Percentiles rank a stretch among this genome's conserved stretches.
Conservation (phyloP, 2,113 vertebrate genomes). For the Hymenochirus boettgeri region DNA sequence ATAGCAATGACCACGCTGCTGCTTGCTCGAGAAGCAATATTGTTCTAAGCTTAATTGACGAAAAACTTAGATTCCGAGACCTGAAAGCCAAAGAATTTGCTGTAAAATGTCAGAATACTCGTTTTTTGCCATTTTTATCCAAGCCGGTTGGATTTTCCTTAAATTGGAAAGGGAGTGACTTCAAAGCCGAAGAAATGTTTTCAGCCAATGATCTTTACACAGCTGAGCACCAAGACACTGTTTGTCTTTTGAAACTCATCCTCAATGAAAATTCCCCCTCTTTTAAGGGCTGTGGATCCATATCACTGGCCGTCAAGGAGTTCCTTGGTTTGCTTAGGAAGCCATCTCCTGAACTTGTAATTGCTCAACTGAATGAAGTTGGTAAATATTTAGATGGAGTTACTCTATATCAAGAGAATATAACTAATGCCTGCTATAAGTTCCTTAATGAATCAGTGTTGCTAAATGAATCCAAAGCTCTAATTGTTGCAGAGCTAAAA, state of each 20-base stretch:
- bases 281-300: conserved; percentile 90
- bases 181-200: conserved; percentile 82
- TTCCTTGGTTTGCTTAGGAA: conserved; percentile 88
- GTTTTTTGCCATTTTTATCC: conserved; percentile 88
- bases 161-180: conserved; percentile 90
- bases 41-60: conserved; percentile 90
- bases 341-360: conserved; percentile 79
- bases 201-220: conserved; percentile 84
- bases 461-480: conserved; percentile 71
- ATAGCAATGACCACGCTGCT: conserved; percentile 79
- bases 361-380: conserved; percentile 87
- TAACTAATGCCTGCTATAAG: conserved; percentile 97
- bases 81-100: conserved; percentile 73
- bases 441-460: conserved; percentile 89
- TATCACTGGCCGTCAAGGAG: conserved; percentile 92
- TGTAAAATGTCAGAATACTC: conserved; percentile 75
- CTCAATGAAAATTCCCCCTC: conserved; percentile 95
- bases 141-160: conserved; percentile 94
- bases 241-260: conserved; percentile 89
- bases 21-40: conserved; percentile 91
- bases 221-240: conserved; percentile 88
- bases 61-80: conserved; percentile 88
- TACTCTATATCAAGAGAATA: conserved; percentile 94
- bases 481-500: conserved; percentile 75
- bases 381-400: conserved; percentile 91